Percentiles rank a stretch among this genome's conserved stretches.
Conservation (phyloP, 2,113 vertebrate species). For the Chrysemys picta region DNA sequence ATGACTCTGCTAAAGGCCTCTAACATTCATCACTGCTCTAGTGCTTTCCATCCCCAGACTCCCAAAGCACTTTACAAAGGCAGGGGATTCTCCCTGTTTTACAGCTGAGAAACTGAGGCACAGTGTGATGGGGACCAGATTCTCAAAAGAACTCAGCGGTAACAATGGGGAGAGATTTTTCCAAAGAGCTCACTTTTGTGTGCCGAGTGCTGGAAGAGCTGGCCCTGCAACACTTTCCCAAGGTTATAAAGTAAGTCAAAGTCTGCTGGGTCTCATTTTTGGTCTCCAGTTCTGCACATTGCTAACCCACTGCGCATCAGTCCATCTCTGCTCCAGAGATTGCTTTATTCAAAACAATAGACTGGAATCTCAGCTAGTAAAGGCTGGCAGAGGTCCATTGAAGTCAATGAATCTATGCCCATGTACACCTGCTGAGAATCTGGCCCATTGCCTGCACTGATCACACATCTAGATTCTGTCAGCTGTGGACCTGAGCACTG, state of each 20-base stretch:
- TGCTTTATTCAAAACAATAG: neutral
- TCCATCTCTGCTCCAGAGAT: neutral
- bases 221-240: neutral
- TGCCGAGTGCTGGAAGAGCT: neutral
- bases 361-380: neutral
- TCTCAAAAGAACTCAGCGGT: neutral
- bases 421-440: neutral
- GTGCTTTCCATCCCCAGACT: neutral
- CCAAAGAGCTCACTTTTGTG: neutral
- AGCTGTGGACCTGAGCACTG: neutral
- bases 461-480: fast-evolving
- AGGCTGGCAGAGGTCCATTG: neutral
- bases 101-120: neutral
- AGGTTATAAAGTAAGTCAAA: too few relatives aligned
- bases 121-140: fast-evolving
- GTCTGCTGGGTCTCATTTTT: fast-evolving
- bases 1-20: neutral
- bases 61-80: fast-evolving
- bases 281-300: neutral
- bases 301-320: neutral
- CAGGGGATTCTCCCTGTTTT: fast-evolving
- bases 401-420: neutral
- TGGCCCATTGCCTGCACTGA: fast-evolving
- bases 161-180: neutral
- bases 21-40: neutral